Evolutionary conservation across 2,888 invertebrate genomes (phyloP).

Genomic region (Acronicta aceris): DNA sequence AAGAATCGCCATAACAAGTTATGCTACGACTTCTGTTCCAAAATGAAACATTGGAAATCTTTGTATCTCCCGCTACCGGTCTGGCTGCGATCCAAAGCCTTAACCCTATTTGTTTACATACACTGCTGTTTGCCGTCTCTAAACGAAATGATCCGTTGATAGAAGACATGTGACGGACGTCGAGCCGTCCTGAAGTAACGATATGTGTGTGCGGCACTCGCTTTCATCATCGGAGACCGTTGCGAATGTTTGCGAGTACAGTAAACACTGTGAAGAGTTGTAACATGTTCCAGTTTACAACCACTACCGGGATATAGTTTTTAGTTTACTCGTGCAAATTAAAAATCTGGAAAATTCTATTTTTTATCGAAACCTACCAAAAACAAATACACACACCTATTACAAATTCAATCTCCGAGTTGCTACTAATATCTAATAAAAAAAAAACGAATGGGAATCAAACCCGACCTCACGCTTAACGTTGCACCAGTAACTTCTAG

Average conservation of each 20-base stretch:
- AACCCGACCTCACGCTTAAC: no score
- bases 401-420: no score
- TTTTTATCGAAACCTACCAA: not conserved
- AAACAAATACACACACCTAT: no score
- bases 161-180: constrained; percentile 52
- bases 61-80: constrained; percentile 2
- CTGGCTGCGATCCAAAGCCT: constrained; percentile 60
- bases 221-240: constrained; percentile 38
- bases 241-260: constrained; percentile 37
- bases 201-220: constrained; percentile 25
- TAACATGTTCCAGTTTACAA: constrained; percentile 25
- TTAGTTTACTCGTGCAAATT: constrained; percentile 26
- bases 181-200: constrained; percentile 26
- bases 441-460: no score
- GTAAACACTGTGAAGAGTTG: constrained; percentile 47
- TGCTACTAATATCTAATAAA: no score
- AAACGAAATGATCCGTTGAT: constrained; percentile 49
- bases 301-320: constrained; percentile 16
- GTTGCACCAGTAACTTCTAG: no score
- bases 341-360: no score
- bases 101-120: constrained; percentile 51
- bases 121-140: constrained; percentile 54
- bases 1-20: no score
- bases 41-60: constrained; percentile 38
- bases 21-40: not conserved